phyloP scores from a whole-genome alignment of 2,888 invertebrate species.

The Spicauda simplicius region DNA sequence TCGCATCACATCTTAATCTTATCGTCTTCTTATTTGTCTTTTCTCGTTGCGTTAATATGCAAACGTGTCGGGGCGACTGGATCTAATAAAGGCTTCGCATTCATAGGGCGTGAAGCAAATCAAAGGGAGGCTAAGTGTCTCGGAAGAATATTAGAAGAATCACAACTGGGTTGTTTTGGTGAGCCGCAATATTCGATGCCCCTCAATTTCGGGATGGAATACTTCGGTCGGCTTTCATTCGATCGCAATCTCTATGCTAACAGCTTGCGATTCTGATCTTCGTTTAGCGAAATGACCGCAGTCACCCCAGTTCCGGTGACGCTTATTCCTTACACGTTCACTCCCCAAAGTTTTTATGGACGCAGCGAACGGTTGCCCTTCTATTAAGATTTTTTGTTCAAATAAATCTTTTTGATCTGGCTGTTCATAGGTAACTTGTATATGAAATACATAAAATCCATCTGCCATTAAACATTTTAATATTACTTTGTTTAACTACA shows the following conservation, averaged over 20 bases:
- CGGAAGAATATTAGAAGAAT: constrained; percentile 72
- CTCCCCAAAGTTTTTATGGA: constrained; percentile 80
- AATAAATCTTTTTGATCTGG: constrained; percentile 51
- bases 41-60: constrained; percentile 32
- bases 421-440: constrained; percentile 22
- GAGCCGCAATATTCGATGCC: constrained; percentile 77
- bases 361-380: constrained; percentile 67
- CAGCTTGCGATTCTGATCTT: constrained; percentile 85
- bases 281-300: constrained; percentile 85
- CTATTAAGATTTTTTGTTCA: constrained; percentile 68
- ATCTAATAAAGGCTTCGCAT: constrained; percentile 56
- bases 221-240: constrained; percentile 80
- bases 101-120: constrained; percentile 64
- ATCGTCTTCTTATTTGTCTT: constrained; percentile 34
- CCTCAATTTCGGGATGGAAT: constrained; percentile 80
- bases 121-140: constrained; percentile 69
- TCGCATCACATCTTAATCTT: constrained; percentile 33
- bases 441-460: neutral
- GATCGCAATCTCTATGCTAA: constrained; percentile 85
- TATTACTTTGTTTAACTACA: neutral
- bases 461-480: neutral
- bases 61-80: constrained; percentile 34
- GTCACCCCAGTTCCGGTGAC: constrained; percentile 77
- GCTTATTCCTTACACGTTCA: constrained; percentile 83
- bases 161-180: constrained; percentile 73